Percentiles rank a stretch among this genome's conserved stretches.
Conservation (phyloP, 2,888 invertebrate genomes). For the Mimachlamys varia region DNA sequence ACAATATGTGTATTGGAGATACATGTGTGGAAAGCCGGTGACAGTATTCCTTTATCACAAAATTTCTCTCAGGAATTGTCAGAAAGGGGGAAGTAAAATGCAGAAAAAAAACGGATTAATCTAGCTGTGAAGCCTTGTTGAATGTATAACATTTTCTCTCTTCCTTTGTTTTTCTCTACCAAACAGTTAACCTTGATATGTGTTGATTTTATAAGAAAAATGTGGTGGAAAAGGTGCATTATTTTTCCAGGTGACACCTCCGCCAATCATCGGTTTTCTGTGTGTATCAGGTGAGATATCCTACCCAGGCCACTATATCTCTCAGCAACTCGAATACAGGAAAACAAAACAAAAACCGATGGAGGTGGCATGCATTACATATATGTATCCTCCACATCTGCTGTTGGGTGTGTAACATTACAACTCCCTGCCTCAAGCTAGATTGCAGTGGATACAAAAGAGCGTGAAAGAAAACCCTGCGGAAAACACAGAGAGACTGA, state of each 20-base stretch:
- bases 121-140: neutral
- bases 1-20: too few relatives aligned
- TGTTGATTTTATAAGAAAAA: neutral
- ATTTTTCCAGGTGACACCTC: neutral
- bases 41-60: neutral
- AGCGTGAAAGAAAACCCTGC: neutral
- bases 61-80: neutral
- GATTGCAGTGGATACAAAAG: neutral
- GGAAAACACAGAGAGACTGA: neutral
- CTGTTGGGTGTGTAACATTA: conserved; percentile 16
- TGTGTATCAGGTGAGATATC: neutral
- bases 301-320: neutral
- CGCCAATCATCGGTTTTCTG: neutral
- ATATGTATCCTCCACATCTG: conserved; percentile 32
- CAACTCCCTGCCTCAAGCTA: neutral
- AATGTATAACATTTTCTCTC: neutral
- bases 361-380: neutral
- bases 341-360: neutral
- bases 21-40: neutral
- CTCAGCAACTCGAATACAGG: neutral
- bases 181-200: neutral
- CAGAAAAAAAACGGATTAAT: neutral
- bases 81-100: neutral
- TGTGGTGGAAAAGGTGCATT: neutral
- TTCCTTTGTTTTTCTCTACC: neutral